Conservation (phyloP, 2,113 vertebrate genomes). For the Motacilla alba region DNA sequence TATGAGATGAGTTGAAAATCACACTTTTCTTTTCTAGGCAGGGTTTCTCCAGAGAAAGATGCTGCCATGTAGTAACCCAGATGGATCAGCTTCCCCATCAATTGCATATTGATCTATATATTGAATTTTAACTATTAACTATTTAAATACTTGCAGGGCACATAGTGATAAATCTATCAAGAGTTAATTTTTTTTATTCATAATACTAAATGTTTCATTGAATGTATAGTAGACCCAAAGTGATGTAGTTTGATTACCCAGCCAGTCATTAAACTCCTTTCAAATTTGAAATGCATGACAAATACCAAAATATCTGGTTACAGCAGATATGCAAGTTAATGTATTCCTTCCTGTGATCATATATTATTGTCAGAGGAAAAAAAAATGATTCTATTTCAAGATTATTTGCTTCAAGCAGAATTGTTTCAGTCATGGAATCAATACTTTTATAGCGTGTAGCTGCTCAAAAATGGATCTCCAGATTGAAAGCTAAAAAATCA, state of each 20-base stretch:
- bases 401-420: constrained; percentile 12
- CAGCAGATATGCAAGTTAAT: neutral
- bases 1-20: neutral
- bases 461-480: neutral
- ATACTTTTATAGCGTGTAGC: neutral
- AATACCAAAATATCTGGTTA: neutral
- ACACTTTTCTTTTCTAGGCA: neutral
- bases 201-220: neutral
- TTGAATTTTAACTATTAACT: neutral
- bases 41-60: neutral
- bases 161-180: neutral
- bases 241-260: neutral
- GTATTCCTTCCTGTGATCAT: neutral
- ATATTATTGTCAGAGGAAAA: neutral
- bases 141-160: neutral
- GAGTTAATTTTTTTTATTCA: neutral
- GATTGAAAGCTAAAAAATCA: constrained; percentile 32
- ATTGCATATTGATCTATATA: neutral
- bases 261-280: neutral
- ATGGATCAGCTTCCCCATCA: neutral
- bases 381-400: neutral
- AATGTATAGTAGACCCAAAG: neutral
- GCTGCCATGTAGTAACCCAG: neutral
- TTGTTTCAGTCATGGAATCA: constrained; percentile 2
- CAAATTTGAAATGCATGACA: neutral